Base-by-base conservation (phyloP, 2,797 vertebrate genomes). In the Myripristis murdjan region DNA sequence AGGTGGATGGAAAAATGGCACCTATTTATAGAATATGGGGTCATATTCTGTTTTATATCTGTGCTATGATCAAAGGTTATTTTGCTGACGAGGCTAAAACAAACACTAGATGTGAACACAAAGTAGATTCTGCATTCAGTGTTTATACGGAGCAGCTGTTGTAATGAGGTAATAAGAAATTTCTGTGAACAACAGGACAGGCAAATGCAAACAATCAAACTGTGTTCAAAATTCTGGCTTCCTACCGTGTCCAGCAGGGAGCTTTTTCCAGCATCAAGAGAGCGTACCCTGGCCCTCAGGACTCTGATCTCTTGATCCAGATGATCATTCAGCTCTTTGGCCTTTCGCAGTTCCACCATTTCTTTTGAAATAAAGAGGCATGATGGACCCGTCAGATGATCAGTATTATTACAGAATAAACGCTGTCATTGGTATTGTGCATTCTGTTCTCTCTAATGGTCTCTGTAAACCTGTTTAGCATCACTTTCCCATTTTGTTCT, bases 261-360 rank as follows among this genome's bases (percentile, higher is more conserved):
- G 69, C 83, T 91, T 53, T 89, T 95, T 82, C 96, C 95, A 9
- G 89, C 85, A 66, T 97, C 94, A 0, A 96, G 91, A 0, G 66
- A 80, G 66, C 91, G 92, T 11, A 97, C 91, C 2, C 91, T 87
- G 0, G 70, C 90, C 81, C 92, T 90, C 87, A 97, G 80, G 0
- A 91, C 93, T 81, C 94, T 84, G 57, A 96, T 94, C 75, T 97
- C 95, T 65, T 92, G 84, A 75, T 97, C 94, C 87, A 96, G 74
- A 1, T 79, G 89, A 73, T 88, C 90, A 18, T 90, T 96, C 33
- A 89, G 87, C 75, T 96, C 95, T 91, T 95, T 96, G 80, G 91
- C 90, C 79, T 93, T 91, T 70, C 70, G 87, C 2, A 95, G 80
- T 67, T 94, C 89, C 35, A 77, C 82, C 68, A 89, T 77, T 77